phyloP scores from a whole-genome alignment of 2,113 vertebrate genomes.

The Neotragus pygmaeus region DNA sequence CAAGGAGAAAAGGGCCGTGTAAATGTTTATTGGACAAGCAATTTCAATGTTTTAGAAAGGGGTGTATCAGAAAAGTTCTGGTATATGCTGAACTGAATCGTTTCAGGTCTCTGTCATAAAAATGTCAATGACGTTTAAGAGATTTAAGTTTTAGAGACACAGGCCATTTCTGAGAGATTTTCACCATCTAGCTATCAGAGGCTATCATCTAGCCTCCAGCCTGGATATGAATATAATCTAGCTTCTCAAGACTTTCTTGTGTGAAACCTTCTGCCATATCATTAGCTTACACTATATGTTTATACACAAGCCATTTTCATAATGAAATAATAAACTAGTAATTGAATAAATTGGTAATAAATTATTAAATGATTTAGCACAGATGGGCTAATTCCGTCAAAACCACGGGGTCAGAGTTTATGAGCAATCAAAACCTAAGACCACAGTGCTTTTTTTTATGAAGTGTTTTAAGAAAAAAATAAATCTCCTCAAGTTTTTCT shows the following conservation, averaged over 20 bases:
- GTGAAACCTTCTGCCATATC: not conserved
- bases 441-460: not conserved
- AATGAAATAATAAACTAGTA: not conserved
- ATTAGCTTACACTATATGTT: not conserved
- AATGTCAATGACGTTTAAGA: not conserved
- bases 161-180: not conserved
- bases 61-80: constrained; percentile 32
- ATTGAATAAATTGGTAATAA: not conserved
- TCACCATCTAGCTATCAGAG: not conserved
- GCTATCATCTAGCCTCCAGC: not conserved
- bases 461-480: not conserved
- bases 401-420: not conserved
- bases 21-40: not conserved
- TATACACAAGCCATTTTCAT: not conserved
- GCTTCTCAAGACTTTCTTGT: not conserved
- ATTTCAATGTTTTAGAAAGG: not conserved
- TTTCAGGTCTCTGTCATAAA: constrained; percentile 4
- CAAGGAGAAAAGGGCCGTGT: not conserved
- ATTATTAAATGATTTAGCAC: not conserved
- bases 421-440: not conserved
- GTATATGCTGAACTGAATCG: not conserved
- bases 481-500: not conserved
- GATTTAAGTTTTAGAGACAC: not conserved
- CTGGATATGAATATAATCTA: not conserved
- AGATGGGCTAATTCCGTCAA: not conserved